Evolutionary conservation across 2,113 vertebrate species (phyloP).

Genomic region (Cromileptes altivelis): DNA sequence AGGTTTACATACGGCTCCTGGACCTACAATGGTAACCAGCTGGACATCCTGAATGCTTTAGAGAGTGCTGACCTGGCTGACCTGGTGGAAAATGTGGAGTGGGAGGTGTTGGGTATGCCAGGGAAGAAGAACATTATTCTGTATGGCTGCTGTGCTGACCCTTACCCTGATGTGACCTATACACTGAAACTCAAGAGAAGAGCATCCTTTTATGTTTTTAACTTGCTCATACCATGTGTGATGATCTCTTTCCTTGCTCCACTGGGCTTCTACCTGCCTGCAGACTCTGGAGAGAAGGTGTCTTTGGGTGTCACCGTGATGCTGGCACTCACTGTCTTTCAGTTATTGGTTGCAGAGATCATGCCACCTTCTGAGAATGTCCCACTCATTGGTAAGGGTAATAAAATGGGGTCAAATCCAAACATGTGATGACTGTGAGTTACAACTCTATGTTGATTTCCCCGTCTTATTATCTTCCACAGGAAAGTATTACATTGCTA

Average conservation of each 20-base stretch:
- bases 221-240: slow-evolving; percentile 92
- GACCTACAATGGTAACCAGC: slow-evolving; percentile 93
- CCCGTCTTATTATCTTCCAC: slow-evolving; percentile 17
- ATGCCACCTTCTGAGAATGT: slow-evolving; percentile 94
- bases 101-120: slow-evolving; percentile 92
- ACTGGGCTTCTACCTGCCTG: slow-evolving; percentile 92
- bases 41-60: slow-evolving; percentile 87
- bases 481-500: slow-evolving; percentile 96
- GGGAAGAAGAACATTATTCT: slow-evolving; percentile 86
- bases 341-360: slow-evolving; percentile 93
- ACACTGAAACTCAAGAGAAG: slow-evolving; percentile 89
- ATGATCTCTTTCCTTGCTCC: slow-evolving; percentile 94
- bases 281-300: slow-evolving; percentile 93
- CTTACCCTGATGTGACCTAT: slow-evolving; percentile 93
- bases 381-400: slow-evolving; percentile 90
- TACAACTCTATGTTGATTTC: slow-evolving; percentile 6
- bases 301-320: slow-evolving; percentile 93
- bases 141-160: slow-evolving; percentile 94
- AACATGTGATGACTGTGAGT: not conserved
- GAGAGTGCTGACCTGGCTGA: slow-evolving; percentile 87
- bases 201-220: slow-evolving; percentile 93
- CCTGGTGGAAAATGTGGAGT: slow-evolving; percentile 94
- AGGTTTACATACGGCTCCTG: slow-evolving; percentile 94
- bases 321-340: slow-evolving; percentile 93
- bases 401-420: not conserved